Conservation (phyloP, 2,113 vertebrate genomes). For the Agapornis roseicollis region DNA sequence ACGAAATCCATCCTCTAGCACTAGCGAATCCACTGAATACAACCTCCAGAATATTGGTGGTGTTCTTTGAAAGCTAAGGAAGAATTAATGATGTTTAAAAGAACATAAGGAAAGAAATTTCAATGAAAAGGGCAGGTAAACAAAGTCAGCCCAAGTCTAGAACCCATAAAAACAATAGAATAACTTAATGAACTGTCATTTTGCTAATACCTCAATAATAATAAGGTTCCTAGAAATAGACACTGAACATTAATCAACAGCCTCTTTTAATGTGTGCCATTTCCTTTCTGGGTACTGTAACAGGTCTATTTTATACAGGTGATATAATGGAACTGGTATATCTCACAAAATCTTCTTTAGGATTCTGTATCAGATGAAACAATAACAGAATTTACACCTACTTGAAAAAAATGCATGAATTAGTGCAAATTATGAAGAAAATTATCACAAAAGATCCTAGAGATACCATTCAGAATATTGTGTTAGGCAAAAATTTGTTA, state of each 20-base stretch:
- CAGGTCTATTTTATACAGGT: background rate
- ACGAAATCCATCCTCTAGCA: background rate
- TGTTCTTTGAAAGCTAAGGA: background rate
- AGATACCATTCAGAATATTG: background rate
- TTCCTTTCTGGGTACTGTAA: background rate
- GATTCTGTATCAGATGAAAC: background rate
- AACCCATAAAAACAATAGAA: background rate
- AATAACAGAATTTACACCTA: background rate
- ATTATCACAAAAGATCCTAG: background rate
- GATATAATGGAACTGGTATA: background rate
- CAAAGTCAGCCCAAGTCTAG: background rate
- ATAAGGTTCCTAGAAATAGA: background rate
- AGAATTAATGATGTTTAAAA: background rate
- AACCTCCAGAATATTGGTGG: background rate
- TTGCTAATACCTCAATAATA: background rate
- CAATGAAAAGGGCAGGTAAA: background rate
- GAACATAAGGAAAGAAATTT: background rate
- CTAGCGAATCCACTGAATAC: background rate
- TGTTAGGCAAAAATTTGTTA: accelerated
- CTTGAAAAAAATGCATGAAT: background rate
- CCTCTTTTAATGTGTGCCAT: background rate
- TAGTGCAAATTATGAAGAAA: background rate
- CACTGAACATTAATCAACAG: background rate
- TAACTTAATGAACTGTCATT: background rate
- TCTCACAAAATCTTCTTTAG: background rate